Evolutionary conservation across 2,888 invertebrate genomes (phyloP), one percentile per base, ranked within the genome.

Genomic region (Noctuana brunneofusca): DNA sequence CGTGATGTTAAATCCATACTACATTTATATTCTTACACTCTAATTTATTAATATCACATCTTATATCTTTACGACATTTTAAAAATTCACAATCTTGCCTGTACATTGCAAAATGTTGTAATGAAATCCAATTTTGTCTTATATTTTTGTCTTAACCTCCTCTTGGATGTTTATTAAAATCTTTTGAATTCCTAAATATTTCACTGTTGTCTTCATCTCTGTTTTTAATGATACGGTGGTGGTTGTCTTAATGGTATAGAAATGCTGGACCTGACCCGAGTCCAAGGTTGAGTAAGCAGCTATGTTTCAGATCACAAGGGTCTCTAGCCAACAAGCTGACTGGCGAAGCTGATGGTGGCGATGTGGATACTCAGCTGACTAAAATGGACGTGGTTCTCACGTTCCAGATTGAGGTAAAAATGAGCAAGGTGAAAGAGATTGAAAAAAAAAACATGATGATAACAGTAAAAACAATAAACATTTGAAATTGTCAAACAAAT

Each of bases 361-460:
- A 99, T 84, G 96, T 96, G 75, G 98, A 99, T 87, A 96, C 98
- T 54, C 97, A 97, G 79, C 94, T 99, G 67, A 98, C 98, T 70
- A 99, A 99, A 94, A 95, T 98, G 92, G 99, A 99, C 93, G 99
- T 99, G 74, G 98, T 98, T 63, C 94, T 99, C 74, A 97, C 97
- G 67, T 99, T 99, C 92, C 97, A 97, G 86, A 93, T 99, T 71
- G 98, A 99, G 95, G 97, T 97, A 93, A 93, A 67, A 68, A 24
- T 14, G 49, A 24, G n/a, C 3, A 12, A n/a, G n/a, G n/a, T 49
- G 22, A n/a, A 12, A 20, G 5, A 14, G 12, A 49, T 5, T 22
- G 4, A 22, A 20, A 48, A 20, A 14, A 14, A 1, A 46, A 20
- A 11, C 11, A 46, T 6, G 14, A 24, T n/a, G 14, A 14, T 3